Evolutionary conservation across 64 coral and sea anemone genomes (phyloP), one percentile per base, ranked within the genome.

Genomic region (Catalaphyllia jardinei): DNA sequence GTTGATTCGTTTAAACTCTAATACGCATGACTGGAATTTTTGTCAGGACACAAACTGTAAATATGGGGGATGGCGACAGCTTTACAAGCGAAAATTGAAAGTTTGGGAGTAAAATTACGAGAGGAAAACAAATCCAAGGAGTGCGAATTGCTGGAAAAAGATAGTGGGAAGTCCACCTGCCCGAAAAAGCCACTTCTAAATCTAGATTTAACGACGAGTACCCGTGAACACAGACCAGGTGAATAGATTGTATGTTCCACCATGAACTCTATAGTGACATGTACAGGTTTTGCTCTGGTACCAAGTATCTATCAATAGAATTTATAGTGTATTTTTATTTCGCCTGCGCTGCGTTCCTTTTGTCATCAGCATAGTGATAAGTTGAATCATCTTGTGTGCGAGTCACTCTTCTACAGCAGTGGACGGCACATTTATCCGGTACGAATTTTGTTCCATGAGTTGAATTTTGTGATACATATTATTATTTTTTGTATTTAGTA

Each of bases 1-100:
- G 55, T 54, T 15, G 27, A 28, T 51, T 7, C 24, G 12, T 67
- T 92, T 77, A 86, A 92, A 86, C 33, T 76, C 85, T 82, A 77
- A 76, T 93, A 87, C 92, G 92, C 92, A 93, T 93, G 92, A 46
- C 55, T 88, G 38, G 64, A 77, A 89, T 83, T 88, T 93, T 82
- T 87, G 60, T 51, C 71, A 80, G 60, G 25, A 31, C 62, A 84
- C 81, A 69, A 80, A 74, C 79, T 87, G 88, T 96, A 96, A 96
- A 93, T 96, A 96, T 96, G 95, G 95, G 88, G 91, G 87, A 96
- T 96, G 95, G 95, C 95, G 87, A 90, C 87, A 69, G 89, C 87
- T 80, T 76, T 96, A 52, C 95, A 96, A 80, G 84, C 91, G 87
- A 96, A 93, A 86, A 96, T 96, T 77, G 91, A 96, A 33, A 96